A percentile compares a stretch with the other conserved stretches of the same genome.
These are phyloP conservation scores for Lagodon rhomboides DNA, from an alignment of 2,797 vertebrate genomes.

Conservation along the genomic window DNA sequence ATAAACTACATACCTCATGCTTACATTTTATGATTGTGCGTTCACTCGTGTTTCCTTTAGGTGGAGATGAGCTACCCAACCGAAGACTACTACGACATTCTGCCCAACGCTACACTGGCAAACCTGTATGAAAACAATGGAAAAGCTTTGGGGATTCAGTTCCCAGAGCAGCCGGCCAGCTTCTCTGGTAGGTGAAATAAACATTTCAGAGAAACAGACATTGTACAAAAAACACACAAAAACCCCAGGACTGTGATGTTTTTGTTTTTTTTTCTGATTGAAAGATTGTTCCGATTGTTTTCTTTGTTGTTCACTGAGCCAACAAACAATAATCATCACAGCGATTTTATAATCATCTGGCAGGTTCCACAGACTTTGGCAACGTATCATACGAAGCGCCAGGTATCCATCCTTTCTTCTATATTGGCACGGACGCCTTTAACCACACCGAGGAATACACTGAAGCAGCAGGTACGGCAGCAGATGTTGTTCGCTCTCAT, in stretches of 20 bases:
- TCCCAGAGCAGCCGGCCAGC: constrained; percentile 72
- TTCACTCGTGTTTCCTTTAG: constrained; percentile 68
- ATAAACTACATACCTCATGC: not conserved
- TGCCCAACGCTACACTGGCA: constrained; percentile 89
- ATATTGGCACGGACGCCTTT: constrained; percentile 88
- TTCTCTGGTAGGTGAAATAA: constrained; percentile 66
- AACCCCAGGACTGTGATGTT: not conserved
- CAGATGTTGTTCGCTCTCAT: constrained; percentile 12
- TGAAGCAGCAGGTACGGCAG: constrained; percentile 86
- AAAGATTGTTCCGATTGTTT: not conserved
- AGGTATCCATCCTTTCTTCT: constrained; percentile 93
- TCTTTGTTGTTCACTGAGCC: constrained; percentile 19
- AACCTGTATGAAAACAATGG: constrained; percentile 88
- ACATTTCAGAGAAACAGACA: not conserved
- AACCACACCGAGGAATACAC: constrained; percentile 93
- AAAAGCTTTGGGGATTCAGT: constrained; percentile 88
- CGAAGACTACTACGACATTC: constrained; percentile 88
- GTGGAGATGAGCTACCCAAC: constrained; percentile 86
- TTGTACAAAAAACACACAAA: not conserved
- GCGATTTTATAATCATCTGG: constrained; percentile 47
- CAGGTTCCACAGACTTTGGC: constrained; percentile 94
- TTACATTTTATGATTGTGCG: not conserved
- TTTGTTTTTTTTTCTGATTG: too few species aligned
- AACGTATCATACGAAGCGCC: constrained; percentile 90
- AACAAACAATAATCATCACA: constrained; percentile 23